Conservation (phyloP, 2,888 invertebrate genomes). For the Zele albiditarsus region DNA sequence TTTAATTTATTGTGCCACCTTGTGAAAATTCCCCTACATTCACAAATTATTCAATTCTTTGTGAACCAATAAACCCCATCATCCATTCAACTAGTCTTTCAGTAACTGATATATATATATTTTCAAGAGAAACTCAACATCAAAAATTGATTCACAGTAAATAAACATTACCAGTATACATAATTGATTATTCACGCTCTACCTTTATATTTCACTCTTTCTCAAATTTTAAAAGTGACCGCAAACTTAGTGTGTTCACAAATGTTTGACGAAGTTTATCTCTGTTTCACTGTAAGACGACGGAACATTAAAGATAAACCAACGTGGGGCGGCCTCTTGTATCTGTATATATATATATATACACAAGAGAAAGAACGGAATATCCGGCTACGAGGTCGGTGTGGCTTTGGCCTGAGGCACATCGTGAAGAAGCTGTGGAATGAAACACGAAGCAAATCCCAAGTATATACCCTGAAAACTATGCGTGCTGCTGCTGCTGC, state of each 20-base stretch:
- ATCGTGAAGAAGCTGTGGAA: constrained; percentile 3
- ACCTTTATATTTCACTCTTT: neutral
- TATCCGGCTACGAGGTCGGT: constrained; percentile 6
- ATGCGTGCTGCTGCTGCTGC: neutral
- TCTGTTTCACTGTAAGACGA: neutral
- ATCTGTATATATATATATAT: neutral
- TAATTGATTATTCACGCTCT: neutral
- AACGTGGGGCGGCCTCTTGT: neutral
- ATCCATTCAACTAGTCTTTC: neutral
- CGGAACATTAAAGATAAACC: constrained; percentile 6
- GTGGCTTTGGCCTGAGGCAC: neutral
- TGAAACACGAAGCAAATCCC: constrained; percentile 14
- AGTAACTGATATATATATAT: neutral
- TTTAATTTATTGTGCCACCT: too few species aligned
- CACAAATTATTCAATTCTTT: neutral
- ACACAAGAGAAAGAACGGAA: neutral
- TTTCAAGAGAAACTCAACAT: too few species aligned
- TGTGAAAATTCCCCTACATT: too few species aligned
- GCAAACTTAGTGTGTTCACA: neutral
- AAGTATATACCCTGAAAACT: neutral
- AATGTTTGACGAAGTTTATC: constrained; percentile 7
- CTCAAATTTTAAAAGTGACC: neutral
- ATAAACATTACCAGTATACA: neutral
- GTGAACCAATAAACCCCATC: neutral
- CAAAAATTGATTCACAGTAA: neutral